Base-by-base conservation (phyloP, 2,113 vertebrate genomes). In the Catagonus wagneri region DNA sequence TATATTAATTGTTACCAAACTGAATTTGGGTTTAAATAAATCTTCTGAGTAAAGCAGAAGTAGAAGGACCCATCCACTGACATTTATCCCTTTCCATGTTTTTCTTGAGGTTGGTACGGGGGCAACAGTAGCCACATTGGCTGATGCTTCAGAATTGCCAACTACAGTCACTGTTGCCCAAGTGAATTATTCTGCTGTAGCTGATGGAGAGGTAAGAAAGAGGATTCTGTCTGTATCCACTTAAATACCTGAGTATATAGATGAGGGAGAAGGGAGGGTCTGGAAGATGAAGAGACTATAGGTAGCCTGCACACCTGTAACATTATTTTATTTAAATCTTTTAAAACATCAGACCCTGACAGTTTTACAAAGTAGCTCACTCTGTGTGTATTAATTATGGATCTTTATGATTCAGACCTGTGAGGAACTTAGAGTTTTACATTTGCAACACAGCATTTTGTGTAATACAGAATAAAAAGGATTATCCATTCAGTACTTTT, bases 151-250 rank as follows among this genome's bases (percentile, higher is more conserved):
- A 0, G 99, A 99, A 97, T 97, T 99, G 91, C 99, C 99, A 1
- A 99, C 99, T 91, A 99, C 99, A 0, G 99, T 99, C 19, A 99
- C 99, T 0, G 99, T 99, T 6, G 99, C 99, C 27, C 99, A 99
- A 90, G 99, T 99, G 90, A 99, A 99, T 97, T 99, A 99, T 7
- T 99, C 99, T 4, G 99, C 99, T 0, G 99, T 99, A 58, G 98
- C 99, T 2, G 99, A 99, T 36, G 99, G 99, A 93, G 99, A 99
- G 99, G 99, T 99, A 98, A 99, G 98, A 19, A 27, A 5, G 58
- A 32, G 60, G 19, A 27, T 44, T 8, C 50, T 39, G 6, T 86
- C 54, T 83, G 16, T 58, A 14, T 78, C 50, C 66, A 6, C 52
- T 83, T 68, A 68, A 36, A 63, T 36, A n/a, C 69, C 50, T 60